A percentile compares a stretch with the other conserved stretches of the same genome.
phyloP scores from a whole-genome alignment of 2,888 invertebrate species.

The Brachypalpus laphriformis region DNA sequence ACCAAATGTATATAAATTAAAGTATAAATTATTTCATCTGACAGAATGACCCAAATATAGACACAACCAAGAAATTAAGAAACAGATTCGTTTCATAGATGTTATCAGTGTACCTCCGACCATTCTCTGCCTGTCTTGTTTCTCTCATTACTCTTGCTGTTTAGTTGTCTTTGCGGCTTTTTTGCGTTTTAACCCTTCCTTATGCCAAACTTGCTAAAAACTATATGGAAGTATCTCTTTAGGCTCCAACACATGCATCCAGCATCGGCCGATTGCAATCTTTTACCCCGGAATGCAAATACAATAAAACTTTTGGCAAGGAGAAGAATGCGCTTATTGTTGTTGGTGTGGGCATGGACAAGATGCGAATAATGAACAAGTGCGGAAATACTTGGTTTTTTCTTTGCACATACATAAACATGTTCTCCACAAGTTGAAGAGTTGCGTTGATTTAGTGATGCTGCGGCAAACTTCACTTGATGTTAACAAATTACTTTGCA shows the following conservation, averaged over 20 bases:
- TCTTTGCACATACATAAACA: constrained; percentile 48
- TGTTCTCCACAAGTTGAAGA: constrained; percentile 46
- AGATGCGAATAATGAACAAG: constrained; percentile 63
- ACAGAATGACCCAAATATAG: constrained; percentile 67
- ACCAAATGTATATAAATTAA: constrained; percentile 6
- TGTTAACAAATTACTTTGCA: constrained; percentile 70
- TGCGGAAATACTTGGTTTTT: constrained; percentile 52
- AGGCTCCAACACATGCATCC: constrained; percentile 6
- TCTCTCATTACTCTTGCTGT: constrained; percentile 45
- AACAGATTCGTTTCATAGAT: constrained; percentile 47
- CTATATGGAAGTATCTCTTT: no score
- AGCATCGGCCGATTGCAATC: constrained; percentile 46
- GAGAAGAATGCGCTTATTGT: constrained; percentile 57
- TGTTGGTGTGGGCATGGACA: constrained; percentile 28
- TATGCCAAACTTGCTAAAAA: no score
- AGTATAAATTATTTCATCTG: constrained; percentile 55
- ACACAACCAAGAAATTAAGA: constrained; percentile 42
- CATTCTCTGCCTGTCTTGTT: constrained; percentile 6
- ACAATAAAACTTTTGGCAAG: constrained; percentile 58
- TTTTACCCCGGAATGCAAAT: constrained; percentile 56
- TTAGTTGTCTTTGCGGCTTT: not conserved
- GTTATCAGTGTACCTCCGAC: constrained; percentile 37
- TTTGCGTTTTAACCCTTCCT: no score
- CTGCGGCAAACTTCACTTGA: constrained; percentile 67
- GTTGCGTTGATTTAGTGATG: constrained; percentile 51